phyloP scores from a whole-genome alignment of 2,888 invertebrate species.

The Orchestes rusci region DNA sequence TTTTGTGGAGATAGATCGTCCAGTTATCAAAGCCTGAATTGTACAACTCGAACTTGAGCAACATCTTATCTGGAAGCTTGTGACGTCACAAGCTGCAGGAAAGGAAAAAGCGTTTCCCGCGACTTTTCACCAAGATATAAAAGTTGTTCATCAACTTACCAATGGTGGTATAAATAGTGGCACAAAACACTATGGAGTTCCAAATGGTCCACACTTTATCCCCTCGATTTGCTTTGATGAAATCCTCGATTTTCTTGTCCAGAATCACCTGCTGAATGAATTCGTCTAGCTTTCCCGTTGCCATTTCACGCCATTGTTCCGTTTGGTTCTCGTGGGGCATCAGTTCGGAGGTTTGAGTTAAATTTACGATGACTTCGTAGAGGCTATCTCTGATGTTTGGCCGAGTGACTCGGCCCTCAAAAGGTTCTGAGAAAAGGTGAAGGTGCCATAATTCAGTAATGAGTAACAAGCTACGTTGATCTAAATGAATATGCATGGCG shows the following conservation, averaged over 20 bases:
- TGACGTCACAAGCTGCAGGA: no score
- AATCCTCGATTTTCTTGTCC: slow-evolving; percentile 31
- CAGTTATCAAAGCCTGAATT: no score
- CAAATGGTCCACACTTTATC: slow-evolving; percentile 70
- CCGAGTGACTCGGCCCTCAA: slow-evolving; percentile 27
- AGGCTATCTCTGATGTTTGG: slow-evolving; percentile 35
- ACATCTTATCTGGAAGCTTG: no score
- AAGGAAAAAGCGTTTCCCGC: no score
- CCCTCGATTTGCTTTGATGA: slow-evolving; percentile 39
- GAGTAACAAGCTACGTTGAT: no score
- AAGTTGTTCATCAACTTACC: no score
- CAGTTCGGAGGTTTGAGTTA: slow-evolving; percentile 30
- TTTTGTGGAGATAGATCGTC: no score
- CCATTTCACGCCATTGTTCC: slow-evolving; percentile 47
- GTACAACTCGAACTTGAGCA: no score
- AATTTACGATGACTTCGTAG: slow-evolving; percentile 33
- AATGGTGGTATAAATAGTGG: slow-evolving; percentile 62
- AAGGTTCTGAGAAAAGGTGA: slow-evolving; percentile 11
- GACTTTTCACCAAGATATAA: no score
- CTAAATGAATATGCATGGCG: no score
- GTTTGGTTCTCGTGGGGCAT: slow-evolving; percentile 26
- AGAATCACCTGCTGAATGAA: slow-evolving; percentile 49
- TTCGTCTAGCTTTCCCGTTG: slow-evolving; percentile 44
- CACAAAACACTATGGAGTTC: slow-evolving; percentile 81
- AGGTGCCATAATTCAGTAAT: no score